These are phyloP conservation scores for Pollenia griseotomentosa DNA, from an alignment of 2,888 invertebrate genomes.

Conservation along the genomic window DNA sequence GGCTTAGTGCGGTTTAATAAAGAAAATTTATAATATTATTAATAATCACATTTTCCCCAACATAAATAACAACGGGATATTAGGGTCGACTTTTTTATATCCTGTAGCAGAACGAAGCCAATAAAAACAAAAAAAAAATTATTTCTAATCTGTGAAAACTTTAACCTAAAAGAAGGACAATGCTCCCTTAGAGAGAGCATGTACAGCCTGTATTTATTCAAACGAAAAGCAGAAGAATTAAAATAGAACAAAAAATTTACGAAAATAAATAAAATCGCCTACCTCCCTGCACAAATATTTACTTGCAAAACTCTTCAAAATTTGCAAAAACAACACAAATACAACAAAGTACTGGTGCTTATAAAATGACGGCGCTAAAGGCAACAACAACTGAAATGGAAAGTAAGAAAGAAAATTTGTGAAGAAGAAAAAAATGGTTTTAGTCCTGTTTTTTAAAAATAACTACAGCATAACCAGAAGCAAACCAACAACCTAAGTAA, in stretches of 20 bases:
- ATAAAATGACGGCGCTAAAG: slow-evolving; percentile 11
- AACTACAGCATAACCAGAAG: background rate
- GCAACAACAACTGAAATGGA: background rate
- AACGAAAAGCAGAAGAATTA: background rate
- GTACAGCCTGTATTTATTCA: background rate
- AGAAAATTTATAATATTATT: too few relatives aligned
- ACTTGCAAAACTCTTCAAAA: slow-evolving; percentile 18
- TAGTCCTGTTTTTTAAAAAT: background rate
- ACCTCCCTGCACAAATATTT: slow-evolving; percentile 22
- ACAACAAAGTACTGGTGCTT: background rate
- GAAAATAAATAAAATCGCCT: background rate
- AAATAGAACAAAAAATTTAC: background rate
- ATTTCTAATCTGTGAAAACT: background rate
- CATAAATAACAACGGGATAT: too few relatives aligned
- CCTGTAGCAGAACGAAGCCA: background rate
- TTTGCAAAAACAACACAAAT: slow-evolving; percentile 30
- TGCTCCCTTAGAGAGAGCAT: background rate
- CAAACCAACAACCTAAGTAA: background rate
- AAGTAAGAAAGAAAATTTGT: slow-evolving; percentile 11
- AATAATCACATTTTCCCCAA: too few relatives aligned
- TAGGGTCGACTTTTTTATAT: too few relatives aligned
- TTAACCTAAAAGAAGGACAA: slow-evolving; percentile 13
- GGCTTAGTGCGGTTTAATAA: too few relatives aligned
- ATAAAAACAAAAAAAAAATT: background rate
- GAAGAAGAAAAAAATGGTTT: background rate